Evolutionary conservation across 2,113 vertebrate species (phyloP).

Genomic region (Prionailurus viverrinus): DNA sequence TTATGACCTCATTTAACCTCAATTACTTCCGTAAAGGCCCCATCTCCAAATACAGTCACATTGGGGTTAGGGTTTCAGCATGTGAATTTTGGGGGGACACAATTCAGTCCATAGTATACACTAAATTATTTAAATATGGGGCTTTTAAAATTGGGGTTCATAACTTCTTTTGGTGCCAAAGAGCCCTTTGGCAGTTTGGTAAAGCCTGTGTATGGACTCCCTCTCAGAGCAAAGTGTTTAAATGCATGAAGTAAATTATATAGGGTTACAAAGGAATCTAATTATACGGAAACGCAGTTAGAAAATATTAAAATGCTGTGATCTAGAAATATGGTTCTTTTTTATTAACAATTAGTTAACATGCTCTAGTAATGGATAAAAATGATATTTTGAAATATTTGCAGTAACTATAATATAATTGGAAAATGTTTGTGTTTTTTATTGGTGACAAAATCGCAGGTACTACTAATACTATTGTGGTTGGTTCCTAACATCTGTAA

Average conservation of each 20-base stretch:
- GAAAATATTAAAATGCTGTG: slow-evolving; percentile 54
- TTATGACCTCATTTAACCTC: background rate
- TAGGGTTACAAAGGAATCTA: slow-evolving; percentile 51
- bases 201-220: background rate
- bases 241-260: background rate
- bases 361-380: slow-evolving; percentile 3
- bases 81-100: background rate
- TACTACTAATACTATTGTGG: background rate
- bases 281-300: slow-evolving; percentile 49
- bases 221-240: slow-evolving; percentile 40
- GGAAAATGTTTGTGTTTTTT: slow-evolving; percentile 54
- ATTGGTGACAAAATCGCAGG: slow-evolving; percentile 22
- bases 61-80: background rate
- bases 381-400: slow-evolving; percentile 54
- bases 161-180: background rate
- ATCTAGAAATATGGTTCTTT: slow-evolving; percentile 39
- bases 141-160: background rate
- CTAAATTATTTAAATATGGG: background rate
- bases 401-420: background rate
- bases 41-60: background rate
- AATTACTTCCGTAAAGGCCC: background rate
- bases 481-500: slow-evolving; percentile 23
- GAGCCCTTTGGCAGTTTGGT: background rate
- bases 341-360: slow-evolving; percentile 57
- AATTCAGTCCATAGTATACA: background rate